These are phyloP conservation scores for Ephydatia muelleri DNA, from an alignment of 37 sponge, comb jelly and placozoan species.

Conservation along the genomic window DNA sequence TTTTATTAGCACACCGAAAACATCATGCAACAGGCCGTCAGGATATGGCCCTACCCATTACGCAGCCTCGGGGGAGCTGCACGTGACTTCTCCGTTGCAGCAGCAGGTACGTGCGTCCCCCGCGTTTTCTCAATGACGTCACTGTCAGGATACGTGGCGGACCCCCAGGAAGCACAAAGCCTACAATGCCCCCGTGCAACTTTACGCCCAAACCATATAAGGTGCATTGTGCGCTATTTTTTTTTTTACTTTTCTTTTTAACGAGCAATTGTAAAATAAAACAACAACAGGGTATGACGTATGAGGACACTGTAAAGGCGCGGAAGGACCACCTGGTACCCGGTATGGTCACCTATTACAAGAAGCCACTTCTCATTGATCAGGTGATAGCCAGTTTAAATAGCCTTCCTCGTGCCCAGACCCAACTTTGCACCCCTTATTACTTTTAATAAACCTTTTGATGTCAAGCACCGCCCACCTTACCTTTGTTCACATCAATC, in stretches of 20 bases:
- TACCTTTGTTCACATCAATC: constrained; percentile 1
- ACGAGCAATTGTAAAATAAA: no score
- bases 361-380: constrained; percentile 73
- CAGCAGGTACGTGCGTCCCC: no score
- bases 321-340: constrained; percentile 71
- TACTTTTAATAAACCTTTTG: no score
- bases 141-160: no score
- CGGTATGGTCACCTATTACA: constrained; percentile 74
- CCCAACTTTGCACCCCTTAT: background rate
- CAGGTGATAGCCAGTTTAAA: constrained; percentile 41
- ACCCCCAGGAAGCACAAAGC: background rate
- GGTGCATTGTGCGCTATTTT: background rate
- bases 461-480: background rate
- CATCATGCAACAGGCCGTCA: no score
- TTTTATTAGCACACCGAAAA: no score
- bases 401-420: no score
- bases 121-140: no score
- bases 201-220: constrained; percentile 48
- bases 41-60: no score
- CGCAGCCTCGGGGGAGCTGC: no score
- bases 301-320: constrained; percentile 36
- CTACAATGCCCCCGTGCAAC: constrained; percentile 57
- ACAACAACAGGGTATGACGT: constrained; percentile 57
- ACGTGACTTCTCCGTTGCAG: no score
- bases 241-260: no score